Percentiles rank a stretch among this genome's conserved stretches.
Conservation (phyloP, 2,113 vertebrate species). For the Callipepla californica region DNA sequence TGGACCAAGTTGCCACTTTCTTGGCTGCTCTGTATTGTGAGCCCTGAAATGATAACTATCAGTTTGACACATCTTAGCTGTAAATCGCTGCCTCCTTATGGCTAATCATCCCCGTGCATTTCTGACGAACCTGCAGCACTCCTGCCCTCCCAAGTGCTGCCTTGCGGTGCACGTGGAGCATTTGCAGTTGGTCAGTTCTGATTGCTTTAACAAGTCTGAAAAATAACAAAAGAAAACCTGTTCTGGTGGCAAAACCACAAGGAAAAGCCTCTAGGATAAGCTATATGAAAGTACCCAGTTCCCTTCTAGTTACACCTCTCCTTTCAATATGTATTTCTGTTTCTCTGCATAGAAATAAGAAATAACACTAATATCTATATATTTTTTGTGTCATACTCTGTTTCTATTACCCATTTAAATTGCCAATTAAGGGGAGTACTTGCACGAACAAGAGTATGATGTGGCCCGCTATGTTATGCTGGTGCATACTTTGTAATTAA, state of each 20-base stretch:
- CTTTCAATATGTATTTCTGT: background rate
- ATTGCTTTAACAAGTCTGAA: conserved; percentile 61
- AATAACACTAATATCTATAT: background rate
- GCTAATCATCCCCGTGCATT: background rate
- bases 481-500: background rate
- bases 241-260: background rate
- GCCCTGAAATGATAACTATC: background rate
- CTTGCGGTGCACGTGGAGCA: background rate
- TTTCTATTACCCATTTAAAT: conserved; percentile 36
- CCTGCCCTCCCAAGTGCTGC: background rate
- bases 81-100: conserved; percentile 9
- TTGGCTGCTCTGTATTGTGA: background rate
- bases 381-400: conserved; percentile 21
- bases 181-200: background rate
- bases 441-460: background rate
- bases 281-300: background rate
- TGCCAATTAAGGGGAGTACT: conserved; percentile 29
- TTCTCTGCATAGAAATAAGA: conserved; percentile 22
- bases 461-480: background rate
- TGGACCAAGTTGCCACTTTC: background rate
- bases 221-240: conserved; percentile 49
- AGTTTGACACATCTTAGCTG: background rate
- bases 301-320: background rate
- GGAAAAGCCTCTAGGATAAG: conserved; percentile 39
- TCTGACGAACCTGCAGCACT: conserved; percentile 9